phyloP scores from a whole-genome alignment of 2,888 invertebrate species.

The Pristionchus exspectatus region DNA sequence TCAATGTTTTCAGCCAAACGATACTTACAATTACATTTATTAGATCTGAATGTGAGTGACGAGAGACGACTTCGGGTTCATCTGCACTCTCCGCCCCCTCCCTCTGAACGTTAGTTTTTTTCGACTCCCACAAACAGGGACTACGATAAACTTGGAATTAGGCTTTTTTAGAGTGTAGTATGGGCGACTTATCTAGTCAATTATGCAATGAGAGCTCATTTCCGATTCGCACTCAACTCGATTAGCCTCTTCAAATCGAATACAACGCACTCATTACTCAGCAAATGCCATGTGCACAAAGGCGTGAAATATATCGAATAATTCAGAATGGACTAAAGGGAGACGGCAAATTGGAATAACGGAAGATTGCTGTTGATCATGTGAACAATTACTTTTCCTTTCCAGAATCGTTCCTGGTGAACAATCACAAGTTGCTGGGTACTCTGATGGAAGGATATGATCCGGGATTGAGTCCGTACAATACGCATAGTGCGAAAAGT shows the following conservation, averaged over 20 bases:
- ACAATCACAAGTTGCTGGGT: constrained; percentile 24
- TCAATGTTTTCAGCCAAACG: neutral
- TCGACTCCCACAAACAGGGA: no score
- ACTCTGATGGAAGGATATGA: constrained; percentile 46
- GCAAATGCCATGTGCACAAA: neutral
- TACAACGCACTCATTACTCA: neutral
- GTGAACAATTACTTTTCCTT: neutral
- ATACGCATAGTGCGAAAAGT: constrained; percentile 11
- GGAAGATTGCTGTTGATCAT: no score
- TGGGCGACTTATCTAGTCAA: no score
- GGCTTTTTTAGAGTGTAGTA: no score
- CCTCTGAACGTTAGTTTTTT: neutral
- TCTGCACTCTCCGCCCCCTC: neutral
- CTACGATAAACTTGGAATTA: no score
- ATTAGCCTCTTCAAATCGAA: neutral
- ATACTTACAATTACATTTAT: neutral
- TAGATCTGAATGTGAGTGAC: neutral
- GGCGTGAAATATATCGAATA: neutral
- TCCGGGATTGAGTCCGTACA: constrained; percentile 37
- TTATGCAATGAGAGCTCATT: neutral
- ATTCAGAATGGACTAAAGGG: neutral
- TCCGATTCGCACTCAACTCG: neutral
- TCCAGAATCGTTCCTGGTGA: neutral
- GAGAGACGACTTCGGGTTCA: neutral
- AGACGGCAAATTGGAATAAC: neutral